phyloP scores from a whole-genome alignment of 2,113 vertebrate species.

The Xiphophorus maculatus region DNA sequence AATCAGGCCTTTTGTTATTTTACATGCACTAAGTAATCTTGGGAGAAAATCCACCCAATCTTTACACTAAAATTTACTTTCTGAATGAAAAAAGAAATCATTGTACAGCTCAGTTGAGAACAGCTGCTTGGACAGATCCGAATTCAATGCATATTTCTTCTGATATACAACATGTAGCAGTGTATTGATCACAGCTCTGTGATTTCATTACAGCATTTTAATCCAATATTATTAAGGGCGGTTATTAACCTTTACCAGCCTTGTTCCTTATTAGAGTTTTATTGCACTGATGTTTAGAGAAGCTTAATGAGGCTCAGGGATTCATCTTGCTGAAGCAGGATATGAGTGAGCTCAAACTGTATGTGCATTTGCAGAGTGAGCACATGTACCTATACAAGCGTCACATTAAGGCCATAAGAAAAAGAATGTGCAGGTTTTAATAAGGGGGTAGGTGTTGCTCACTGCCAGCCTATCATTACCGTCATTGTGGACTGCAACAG shows the following conservation, averaged over 20 bases:
- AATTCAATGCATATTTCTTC: conserved; percentile 38
- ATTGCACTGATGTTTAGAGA: conserved; percentile 60
- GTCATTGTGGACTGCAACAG: conserved; percentile 33
- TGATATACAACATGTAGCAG: conserved; percentile 58
- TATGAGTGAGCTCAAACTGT: neutral
- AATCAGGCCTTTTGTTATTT: too few relatives aligned
- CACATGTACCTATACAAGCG: conserved; percentile 5
- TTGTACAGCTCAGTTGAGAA: conserved; percentile 30
- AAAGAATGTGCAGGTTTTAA: conserved; percentile 57
- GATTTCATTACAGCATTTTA: conserved; percentile 66
- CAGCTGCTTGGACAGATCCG: conserved; percentile 43
- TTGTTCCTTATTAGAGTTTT: conserved; percentile 52
- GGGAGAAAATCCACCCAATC: neutral
- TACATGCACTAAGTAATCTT: neutral
- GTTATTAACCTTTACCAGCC: conserved; percentile 73
- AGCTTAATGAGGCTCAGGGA: conserved; percentile 49
- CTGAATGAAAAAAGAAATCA: conserved; percentile 20
- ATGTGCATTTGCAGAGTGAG: neutral
- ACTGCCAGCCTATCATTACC: conserved; percentile 59
- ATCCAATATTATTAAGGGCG: conserved; percentile 71
- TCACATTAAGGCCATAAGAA: conserved; percentile 31
- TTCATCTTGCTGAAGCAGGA: conserved; percentile 33
- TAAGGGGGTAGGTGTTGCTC: conserved; percentile 53
- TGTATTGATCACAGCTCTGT: conserved; percentile 60
- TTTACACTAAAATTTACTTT: conserved; percentile 36